A percentile compares a stretch with the other conserved stretches of the same genome.
Conservation (phyloP, 2,888 invertebrate genomes). For the Corythucha ciliata region DNA sequence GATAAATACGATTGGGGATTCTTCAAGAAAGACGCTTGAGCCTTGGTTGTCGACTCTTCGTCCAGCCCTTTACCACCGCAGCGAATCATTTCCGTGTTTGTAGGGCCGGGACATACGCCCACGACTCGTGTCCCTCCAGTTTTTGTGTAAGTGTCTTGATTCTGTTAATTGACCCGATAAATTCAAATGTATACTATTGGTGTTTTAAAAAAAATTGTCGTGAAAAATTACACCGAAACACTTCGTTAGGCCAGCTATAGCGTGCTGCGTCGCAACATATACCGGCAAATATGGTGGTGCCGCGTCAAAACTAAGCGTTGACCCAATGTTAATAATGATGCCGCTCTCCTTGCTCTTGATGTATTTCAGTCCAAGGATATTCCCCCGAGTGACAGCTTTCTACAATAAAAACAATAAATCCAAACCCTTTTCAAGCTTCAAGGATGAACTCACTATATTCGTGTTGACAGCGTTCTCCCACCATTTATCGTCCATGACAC, state of each 20-base stretch:
- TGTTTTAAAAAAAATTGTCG: too few species aligned
- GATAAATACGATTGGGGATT: neutral
- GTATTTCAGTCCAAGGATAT: conserved; percentile 22
- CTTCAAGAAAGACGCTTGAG: neutral
- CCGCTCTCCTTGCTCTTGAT: conserved; percentile 20
- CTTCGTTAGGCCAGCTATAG: conserved; percentile 24
- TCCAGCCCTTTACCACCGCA: conserved; percentile 16
- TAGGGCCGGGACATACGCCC: conserved; percentile 47
- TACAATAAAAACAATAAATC: conserved; percentile 14
- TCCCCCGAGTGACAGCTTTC: conserved; percentile 24
- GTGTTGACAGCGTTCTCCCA: conserved; percentile 42
- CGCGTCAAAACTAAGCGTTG: conserved; percentile 19
- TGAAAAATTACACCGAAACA: conserved; percentile 22
- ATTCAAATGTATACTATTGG: too few species aligned
- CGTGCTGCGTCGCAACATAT: conserved; percentile 22
- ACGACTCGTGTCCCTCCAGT: too few species aligned
- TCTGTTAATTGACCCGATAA: too few species aligned
- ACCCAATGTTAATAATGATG: conserved; percentile 27
- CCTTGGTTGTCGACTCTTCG: conserved; percentile 4
- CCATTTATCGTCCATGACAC: conserved; percentile 40
- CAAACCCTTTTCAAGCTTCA: neutral
- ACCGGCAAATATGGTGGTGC: conserved; percentile 18
- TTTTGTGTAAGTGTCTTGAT: too few species aligned
- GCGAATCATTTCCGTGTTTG: conserved; percentile 6
- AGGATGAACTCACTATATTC: conserved; percentile 40